Conservation (phyloP, 1,140 invertebrate species). For the Polypedilum vanderplanki region DNA sequence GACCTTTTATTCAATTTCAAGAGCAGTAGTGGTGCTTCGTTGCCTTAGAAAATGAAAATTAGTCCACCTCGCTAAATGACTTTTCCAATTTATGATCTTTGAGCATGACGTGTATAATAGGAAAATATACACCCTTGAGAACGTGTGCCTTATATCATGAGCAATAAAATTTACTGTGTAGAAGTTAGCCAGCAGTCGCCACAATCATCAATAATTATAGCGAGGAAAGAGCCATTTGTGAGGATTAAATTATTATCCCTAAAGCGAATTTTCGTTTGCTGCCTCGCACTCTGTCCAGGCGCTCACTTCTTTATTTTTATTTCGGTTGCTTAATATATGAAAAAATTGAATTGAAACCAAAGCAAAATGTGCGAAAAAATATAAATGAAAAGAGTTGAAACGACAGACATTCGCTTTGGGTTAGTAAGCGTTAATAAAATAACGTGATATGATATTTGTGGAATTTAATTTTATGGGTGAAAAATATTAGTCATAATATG, state of each 20-base stretch:
- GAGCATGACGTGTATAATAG: too few species aligned
- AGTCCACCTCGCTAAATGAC: background rate
- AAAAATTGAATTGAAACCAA: background rate
- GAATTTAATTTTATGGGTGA: too few species aligned
- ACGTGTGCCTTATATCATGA: background rate
- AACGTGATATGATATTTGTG: too few species aligned
- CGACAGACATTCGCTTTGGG: too few species aligned
- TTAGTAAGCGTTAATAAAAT: too few species aligned
- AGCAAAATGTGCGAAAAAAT: background rate
- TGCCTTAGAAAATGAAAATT: too few species aligned
- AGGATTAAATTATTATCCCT: constrained; percentile 13
- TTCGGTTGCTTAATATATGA: background rate
- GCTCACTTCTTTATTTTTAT: background rate
- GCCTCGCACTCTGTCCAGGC: background rate
- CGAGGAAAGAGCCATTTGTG: background rate
- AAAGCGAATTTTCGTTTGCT: background rate
- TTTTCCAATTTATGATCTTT: background rate
- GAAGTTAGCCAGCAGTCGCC: background rate
- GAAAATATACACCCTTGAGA: background rate
- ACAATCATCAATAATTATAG: background rate
- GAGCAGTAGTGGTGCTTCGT: too few species aligned
- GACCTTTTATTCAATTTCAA: too few species aligned
- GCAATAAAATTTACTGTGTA: background rate
- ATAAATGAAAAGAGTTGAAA: background rate
- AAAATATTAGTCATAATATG: too few species aligned